A percentile compares a stretch with the other conserved stretches of the same genome.
phyloP scores from a whole-genome alignment of 2,888 invertebrate genomes.

The Megalurothrips usitatus region DNA sequence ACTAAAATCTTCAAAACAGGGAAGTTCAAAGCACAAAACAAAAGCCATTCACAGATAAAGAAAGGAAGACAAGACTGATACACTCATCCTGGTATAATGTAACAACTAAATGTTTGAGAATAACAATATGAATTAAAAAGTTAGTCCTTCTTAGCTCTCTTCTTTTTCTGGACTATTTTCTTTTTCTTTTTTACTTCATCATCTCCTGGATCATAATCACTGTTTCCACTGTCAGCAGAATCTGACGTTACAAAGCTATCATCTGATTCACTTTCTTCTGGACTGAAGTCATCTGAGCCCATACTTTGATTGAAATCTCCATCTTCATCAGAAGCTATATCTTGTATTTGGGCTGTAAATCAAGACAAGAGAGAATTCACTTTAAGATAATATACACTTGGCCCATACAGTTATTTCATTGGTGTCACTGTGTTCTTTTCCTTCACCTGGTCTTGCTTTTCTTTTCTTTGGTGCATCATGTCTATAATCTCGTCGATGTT shows the following conservation, averaged over 20 bases:
- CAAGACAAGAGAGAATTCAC: not conserved
- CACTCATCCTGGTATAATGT: not conserved
- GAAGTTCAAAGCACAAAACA: not conserved
- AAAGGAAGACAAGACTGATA: not conserved
- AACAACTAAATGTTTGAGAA: not conserved
- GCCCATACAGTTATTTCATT: no score
- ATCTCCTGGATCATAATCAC: not conserved
- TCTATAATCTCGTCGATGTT: not conserved
- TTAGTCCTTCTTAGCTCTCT: not conserved
- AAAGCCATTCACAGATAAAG: not conserved
- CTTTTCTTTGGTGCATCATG: not conserved
- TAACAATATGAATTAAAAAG: not conserved
- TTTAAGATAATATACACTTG: not conserved
- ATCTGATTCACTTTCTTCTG: not conserved
- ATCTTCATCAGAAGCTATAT: not conserved
- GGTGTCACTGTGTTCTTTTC: no score
- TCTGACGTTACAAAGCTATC: slow-evolving; percentile 6
- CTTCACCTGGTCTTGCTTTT: not conserved
- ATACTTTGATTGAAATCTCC: not conserved
- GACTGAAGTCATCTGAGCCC: not conserved
- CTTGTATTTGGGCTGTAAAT: not conserved
- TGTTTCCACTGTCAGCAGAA: not conserved
- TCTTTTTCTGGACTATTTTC: not conserved
- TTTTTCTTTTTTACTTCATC: not conserved
- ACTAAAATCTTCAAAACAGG: no score